These are phyloP conservation scores for Eupithecia exiguata DNA, from an alignment of 2,888 invertebrate species.

Conservation along the genomic window DNA sequence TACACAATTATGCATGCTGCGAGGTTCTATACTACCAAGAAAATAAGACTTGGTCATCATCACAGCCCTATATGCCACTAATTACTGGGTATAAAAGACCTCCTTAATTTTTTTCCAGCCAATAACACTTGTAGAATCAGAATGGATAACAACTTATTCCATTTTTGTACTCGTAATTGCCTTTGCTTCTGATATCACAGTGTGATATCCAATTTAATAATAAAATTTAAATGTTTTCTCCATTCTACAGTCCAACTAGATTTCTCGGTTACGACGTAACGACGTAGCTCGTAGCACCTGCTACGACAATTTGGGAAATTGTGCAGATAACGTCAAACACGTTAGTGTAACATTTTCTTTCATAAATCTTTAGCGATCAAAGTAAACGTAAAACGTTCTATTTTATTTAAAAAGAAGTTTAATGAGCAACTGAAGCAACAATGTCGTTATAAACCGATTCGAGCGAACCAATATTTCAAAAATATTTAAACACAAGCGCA, in stretches of 20 bases:
- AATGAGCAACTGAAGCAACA: background rate
- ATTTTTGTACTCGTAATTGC: background rate
- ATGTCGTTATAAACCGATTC: conserved; percentile 16
- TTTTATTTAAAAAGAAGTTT: background rate
- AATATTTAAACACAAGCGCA: conserved; percentile 34
- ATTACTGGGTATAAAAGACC: no score
- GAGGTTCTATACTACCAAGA: background rate
- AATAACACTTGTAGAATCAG: background rate
- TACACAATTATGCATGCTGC: background rate
- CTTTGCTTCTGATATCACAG: background rate
- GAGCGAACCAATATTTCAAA: conserved; percentile 24
- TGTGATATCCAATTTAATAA: background rate
- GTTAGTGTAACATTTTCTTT: background rate
- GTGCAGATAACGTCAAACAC: background rate
- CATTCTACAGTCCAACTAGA: background rate
- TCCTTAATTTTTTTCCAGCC: no score
- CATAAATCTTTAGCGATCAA: background rate
- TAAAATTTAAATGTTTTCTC: background rate
- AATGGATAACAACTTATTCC: background rate
- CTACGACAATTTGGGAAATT: background rate
- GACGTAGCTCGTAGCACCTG: background rate
- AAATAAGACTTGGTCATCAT: background rate
- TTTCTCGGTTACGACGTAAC: background rate
- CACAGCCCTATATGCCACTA: no score
- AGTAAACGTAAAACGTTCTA: background rate